Evolutionary conservation across 2,797 vertebrate species (phyloP), one percentile per base, ranked within the genome.

Genomic region (Podarcis siculus): DNA sequence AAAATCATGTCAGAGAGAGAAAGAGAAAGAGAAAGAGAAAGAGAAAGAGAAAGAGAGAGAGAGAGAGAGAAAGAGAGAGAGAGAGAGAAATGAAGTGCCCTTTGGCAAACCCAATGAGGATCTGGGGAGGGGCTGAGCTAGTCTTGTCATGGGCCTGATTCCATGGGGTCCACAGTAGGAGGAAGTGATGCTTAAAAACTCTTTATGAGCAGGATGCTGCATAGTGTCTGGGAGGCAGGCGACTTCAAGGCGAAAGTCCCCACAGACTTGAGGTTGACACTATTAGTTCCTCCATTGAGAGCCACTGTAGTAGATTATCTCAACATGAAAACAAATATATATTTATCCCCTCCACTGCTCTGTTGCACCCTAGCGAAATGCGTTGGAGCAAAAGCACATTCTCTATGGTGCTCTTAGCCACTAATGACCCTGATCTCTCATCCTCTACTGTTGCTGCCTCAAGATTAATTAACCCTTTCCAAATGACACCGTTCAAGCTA

Each of bases 271-370:
- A 83, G 21, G 1, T 25, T 49, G 9, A 4, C 0, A 30, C 12
- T n/a, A 32, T 72, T 9, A 39, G 25, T 0, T 1, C 15, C 3
- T 15, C n/a, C 32, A 12, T 25, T 21, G 3, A 66, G 58, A 42
- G 30, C 15, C 69, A 39, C 32, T 61, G 19, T 66, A 86, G 76
- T n/a, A 27, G 35, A 86, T 87, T 61, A 15, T 35, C 8, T n/a
- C 42, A 0, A 4, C 39, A 0, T 0, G 0, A 2, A 30, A 27
- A n/a, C 30, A 8, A 81, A 23, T 0, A 0, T 10, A 8, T 64
- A 39, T 75, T 45, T 73, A 79, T 23, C 42, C 72, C 39, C 8
- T 83, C 42, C 19, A 15, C 19, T 79, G 71, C n/a, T 67, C 37
- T 30, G 27, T 27, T 80, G 10, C 84, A 42, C 61, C 75, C 5